A percentile compares a stretch with the other conserved stretches of the same genome.
These are phyloP conservation scores for Carpatolechia fugitivella DNA, from an alignment of 2,888 invertebrate species.

Conservation along the genomic window DNA sequence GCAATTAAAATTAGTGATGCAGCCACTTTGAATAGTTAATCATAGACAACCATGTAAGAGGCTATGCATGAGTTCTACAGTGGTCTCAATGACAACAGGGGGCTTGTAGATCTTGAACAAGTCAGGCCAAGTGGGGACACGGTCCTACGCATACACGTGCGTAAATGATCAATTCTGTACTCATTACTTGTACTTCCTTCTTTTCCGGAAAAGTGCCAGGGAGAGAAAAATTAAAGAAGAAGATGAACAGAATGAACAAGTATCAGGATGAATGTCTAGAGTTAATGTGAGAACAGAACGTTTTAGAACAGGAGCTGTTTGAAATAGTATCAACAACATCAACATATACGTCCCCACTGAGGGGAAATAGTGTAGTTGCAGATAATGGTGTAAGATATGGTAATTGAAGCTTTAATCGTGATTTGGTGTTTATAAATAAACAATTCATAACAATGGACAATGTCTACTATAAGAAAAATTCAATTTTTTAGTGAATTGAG, in stretches of 20 bases:
- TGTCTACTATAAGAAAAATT: too few species aligned
- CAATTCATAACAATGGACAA: too few species aligned
- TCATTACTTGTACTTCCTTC: conserved; percentile 79
- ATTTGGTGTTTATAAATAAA: too few species aligned
- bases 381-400: too few species aligned
- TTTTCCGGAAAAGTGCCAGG: conserved; percentile 69
- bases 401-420: too few species aligned
- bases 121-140: conserved; percentile 61
- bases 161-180: conserved; percentile 69
- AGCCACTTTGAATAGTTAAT: too few species aligned
- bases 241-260: conserved; percentile 59
- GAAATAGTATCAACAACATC: neutral
- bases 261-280: conserved; percentile 31
- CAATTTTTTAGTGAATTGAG: too few species aligned
- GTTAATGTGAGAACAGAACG: neutral
- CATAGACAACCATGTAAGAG: neutral
- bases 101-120: conserved; percentile 43
- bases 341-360: too few species aligned
- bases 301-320: neutral
- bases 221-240: conserved; percentile 65
- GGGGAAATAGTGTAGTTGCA: too few species aligned
- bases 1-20: too few species aligned
- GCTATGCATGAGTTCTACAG: conserved; percentile 45
- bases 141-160: conserved; percentile 76
- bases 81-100: conserved; percentile 64